A percentile compares a stretch with the other conserved stretches of the same genome.
Conservation (phyloP, 2,797 vertebrate species). For the Cyclopterus lumpus region DNA sequence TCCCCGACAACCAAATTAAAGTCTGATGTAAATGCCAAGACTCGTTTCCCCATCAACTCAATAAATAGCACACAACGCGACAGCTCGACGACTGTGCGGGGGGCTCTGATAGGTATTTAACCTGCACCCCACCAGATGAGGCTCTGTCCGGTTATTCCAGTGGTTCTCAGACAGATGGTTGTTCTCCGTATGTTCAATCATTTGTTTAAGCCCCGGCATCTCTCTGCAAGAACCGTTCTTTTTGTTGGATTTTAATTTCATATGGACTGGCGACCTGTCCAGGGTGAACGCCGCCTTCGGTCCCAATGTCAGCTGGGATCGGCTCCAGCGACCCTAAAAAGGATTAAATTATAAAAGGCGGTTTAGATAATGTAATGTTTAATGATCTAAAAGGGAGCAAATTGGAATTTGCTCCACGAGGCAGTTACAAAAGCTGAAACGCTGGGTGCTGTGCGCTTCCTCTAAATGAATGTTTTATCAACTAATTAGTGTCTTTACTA, state of each 20-base stretch:
- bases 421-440: background rate
- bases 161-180: constrained; percentile 22
- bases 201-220: constrained; percentile 3
- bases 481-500: background rate
- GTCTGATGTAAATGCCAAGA: constrained; percentile 46
- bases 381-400: background rate
- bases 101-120: constrained; percentile 21
- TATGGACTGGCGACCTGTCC: too few relatives aligned
- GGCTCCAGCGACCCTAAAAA: too few relatives aligned
- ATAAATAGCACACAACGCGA: constrained; percentile 10
- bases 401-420: background rate
- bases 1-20: constrained; percentile 54
- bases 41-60: constrained; percentile 33
- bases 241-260: background rate
- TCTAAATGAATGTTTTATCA: background rate
- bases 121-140: constrained; percentile 11
- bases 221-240: constrained; percentile 10
- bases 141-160: background rate
- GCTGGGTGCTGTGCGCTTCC: background rate
- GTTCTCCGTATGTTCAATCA: background rate
- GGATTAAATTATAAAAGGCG: too few relatives aligned
- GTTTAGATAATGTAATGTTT: too few relatives aligned
- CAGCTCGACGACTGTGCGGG: background rate
- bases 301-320: too few relatives aligned
- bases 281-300: too few relatives aligned